Evolutionary conservation across 2,113 vertebrate genomes (phyloP), one percentile per base, ranked within the genome.

Genomic region (Scomber colias): DNA sequence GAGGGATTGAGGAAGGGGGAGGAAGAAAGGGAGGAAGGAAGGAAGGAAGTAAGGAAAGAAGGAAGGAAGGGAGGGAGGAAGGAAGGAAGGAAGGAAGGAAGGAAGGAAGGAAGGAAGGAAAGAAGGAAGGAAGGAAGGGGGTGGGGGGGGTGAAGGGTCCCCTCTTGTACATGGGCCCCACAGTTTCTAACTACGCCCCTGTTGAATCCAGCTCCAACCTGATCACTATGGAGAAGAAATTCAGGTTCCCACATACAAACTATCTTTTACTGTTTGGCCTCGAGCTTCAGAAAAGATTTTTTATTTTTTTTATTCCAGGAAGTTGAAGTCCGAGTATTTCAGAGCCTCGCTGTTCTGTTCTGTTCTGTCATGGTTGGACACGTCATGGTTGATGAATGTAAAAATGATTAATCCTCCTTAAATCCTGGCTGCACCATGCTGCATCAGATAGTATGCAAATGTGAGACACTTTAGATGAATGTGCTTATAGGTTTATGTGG

Each of bases 391-490:
- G 74, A 74, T 54, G 55, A 76, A 62, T 7, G 60, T 30, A 30
- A 64, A 59, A 61, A 71, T 56, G 49, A 84, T 78, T 86, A 77
- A 85, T 80, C 73, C 49, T 13, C 1, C 46, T 3, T 81, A 73
- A 89, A 86, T 84, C 71, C 80, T 0, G 50, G 11, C 56, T 16
- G 48, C 79, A 77, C 17, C 0, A 50, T 30, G 64, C 65, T 30
- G 55, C 71, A 54, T 78, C 54, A 81, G 65, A 67, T 79, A 68
- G 44, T 64, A 79, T 30, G 68, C n/a, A 80, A 77, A 79, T 69
- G 55, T 27, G 2, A 12, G 62, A 71, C 31, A 45, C 24, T 68
- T 71, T 3, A 67, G 60, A 79, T 77, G 11, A 77, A 71, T 48
- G 35, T 72, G 67, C 44, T 79, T 59, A 27, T 27, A 27, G 56